These are phyloP conservation scores for Globodera rostochiensis DNA, from an alignment of 1,140 invertebrate genomes.

Conservation along the genomic window DNA sequence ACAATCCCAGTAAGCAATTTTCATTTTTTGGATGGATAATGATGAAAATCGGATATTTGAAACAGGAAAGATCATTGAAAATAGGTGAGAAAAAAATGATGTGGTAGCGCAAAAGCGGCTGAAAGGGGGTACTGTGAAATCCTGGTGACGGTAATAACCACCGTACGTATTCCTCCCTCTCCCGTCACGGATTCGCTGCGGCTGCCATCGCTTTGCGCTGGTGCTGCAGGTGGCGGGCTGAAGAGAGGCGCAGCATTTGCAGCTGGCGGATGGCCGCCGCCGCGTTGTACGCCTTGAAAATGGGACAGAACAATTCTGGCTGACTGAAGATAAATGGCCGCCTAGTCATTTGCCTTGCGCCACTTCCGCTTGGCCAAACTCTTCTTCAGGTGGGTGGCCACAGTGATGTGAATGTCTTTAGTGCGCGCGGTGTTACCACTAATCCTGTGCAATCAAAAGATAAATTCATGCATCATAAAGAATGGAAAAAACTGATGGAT, in stretches of 20 bases:
- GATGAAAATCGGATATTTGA: too few species aligned
- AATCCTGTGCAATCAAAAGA: constrained; percentile 50
- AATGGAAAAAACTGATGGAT: too few species aligned
- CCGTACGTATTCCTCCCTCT: too few species aligned
- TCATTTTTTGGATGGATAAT: too few species aligned
- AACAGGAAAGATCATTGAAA: too few species aligned
- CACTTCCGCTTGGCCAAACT: constrained; percentile 63
- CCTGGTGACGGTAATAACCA: too few species aligned
- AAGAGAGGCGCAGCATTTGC: constrained; percentile 62
- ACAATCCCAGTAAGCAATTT: too few species aligned
- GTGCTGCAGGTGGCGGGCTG: constrained; percentile 44
- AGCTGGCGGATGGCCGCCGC: constrained; percentile 63
- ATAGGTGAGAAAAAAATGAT: not conserved
- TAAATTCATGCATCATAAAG: not conserved
- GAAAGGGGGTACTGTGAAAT: too few species aligned
- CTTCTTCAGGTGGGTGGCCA: constrained; percentile 63
- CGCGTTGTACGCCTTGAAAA: constrained; percentile 59
- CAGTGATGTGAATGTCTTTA: constrained; percentile 63
- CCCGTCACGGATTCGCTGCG: constrained; percentile 8
- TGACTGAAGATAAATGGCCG: too few species aligned
- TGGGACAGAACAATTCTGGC: not conserved
- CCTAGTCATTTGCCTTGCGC: constrained; percentile 43
- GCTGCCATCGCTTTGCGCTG: constrained; percentile 21
- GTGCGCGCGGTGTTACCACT: constrained; percentile 65
- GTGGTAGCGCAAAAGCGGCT: too few species aligned